Evolutionary conservation across 2,888 invertebrate genomes (phyloP), one percentile per base, ranked within the genome.

Genomic region (Abrostola triplasia): DNA sequence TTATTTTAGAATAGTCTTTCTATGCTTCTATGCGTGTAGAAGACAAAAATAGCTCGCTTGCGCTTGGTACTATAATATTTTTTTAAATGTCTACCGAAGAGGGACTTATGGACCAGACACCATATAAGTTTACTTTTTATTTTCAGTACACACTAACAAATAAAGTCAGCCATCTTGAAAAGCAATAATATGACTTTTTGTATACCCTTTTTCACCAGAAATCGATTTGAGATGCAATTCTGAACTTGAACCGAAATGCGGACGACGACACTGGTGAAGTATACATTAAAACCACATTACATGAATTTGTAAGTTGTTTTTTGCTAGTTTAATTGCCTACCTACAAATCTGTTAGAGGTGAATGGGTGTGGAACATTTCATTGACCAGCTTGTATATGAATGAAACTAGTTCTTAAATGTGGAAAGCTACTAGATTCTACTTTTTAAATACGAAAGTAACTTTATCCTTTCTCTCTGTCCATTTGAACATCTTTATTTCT

Each of bases 181-280:
- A 53, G 53, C 50, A 59, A 50, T 57, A 59, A 50, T 57, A 61
- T 59, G 53, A 10, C 64, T 76, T 81, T 82, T 78, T 79, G 64
- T 66, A 54, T 42, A 74, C 51, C 57, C 64, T 71, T 65, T 64
- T 71, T 73, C 67, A 57, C 65, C 62, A 67, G 75, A 73, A 77
- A 79, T 72, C 64, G 64, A 79, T 73, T 81, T 76, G 68, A 59
- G 65, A 78, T 81, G 70, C 72, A 68, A 70, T 75, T 72, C 74
- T 76, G 77, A 77, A 73, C 75, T 77, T 77, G 77, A 75, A 75
- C 73, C 71, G 57, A 67, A 77, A 80, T 70, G 73, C 64, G 64
- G 49, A 60, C 44, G 70, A 61, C 55, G 58, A 58, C 47, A n/a
- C n/a, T n/a, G n/a, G n/a, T n/a, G n/a, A 51, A 10, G 35, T 47